Evolutionary conservation across 2,888 invertebrate genomes (phyloP).

Genomic region (Pedicia rivosa): DNA sequence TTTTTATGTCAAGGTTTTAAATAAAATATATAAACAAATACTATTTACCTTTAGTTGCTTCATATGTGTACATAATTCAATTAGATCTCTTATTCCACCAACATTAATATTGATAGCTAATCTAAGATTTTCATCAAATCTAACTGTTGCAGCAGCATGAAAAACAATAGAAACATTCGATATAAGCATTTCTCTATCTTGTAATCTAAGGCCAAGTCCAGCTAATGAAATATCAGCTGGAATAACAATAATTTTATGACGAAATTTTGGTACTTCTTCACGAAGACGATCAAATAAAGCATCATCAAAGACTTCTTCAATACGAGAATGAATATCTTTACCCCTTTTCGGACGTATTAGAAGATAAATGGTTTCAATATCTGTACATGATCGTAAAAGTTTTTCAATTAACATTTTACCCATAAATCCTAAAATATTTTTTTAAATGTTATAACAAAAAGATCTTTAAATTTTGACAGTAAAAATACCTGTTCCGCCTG

Average conservation of each 20-base stretch:
- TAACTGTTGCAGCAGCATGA: conserved; percentile 83
- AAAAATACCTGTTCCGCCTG: conserved; percentile 33
- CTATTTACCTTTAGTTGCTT: conserved; percentile 38
- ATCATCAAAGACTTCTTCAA: conserved; percentile 53
- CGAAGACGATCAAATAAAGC: conserved; percentile 29
- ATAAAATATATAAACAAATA: neutral
- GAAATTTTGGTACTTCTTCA: conserved; percentile 18
- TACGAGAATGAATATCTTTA: conserved; percentile 44
- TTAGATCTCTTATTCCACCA: conserved; percentile 44
- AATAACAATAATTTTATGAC: conserved; percentile 27
- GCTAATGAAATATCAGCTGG: conserved; percentile 26
- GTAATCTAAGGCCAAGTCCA: conserved; percentile 25
- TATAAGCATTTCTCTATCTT: conserved; percentile 21
- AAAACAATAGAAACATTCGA: conserved; percentile 43
- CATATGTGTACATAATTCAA: conserved; percentile 46
- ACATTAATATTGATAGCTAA: conserved; percentile 53
- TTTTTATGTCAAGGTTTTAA: too few relatives aligned
- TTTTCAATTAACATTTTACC: conserved; percentile 34
- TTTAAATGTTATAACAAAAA: neutral
- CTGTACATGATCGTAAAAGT: conserved; percentile 36
- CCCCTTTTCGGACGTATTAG: conserved; percentile 41
- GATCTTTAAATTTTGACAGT: neutral
- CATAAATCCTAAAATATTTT: conserved; percentile 25
- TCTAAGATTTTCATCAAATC: conserved; percentile 53
- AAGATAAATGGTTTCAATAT: conserved; percentile 36